Base-by-base conservation (phyloP, 2,113 vertebrate genomes). In the Anas platyrhynchos region DNA sequence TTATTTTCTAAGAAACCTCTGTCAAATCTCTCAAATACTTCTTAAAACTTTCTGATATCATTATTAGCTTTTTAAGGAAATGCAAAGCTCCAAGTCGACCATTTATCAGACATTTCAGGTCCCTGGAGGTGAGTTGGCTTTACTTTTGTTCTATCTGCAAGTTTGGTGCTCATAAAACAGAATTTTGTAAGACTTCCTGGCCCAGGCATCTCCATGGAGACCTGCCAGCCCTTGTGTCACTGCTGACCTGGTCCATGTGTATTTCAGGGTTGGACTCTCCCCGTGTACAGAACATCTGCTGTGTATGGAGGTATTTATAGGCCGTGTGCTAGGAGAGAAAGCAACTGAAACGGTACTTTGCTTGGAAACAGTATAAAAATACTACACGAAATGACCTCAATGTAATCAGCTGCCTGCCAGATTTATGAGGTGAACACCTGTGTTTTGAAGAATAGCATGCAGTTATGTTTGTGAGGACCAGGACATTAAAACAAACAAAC, bases 1-100 rank as follows among this genome's bases (percentile, higher is more conserved):
- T 77, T 76, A 0, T 55, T 73, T 93, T 84, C 41, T 34, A 46
- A 86, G 41, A 75, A 74, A 54, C 1, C 32, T 15, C 10, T 83
- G n/a, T 52, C 46, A 80, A 65, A 88, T 73, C 11, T 83, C n/a
- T 52, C 50, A 80, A 65, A 88, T 76, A 34, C 38, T 88, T 67
- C 87, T 85, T 46, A 34, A 66, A 84, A 82, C 41, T 83, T 56
- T 23, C 7, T 62, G 9, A 32, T 61, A 27, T 68, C 48, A 9
- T 32, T 68, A 80, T 77, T 94, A 78, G 20, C 31, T 84, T 95
- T 48, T 78, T 31, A 74, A 85, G 55, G 36, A 95, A 92, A 68
- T 46, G 11, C n/a, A 54, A 83, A 91, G 5, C 7, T 91, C 27
- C 23, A 59, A 56, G 38, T 71, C 46, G 59, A 72, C n/a, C 4